Evolutionary conservation across 1,140 invertebrate species (phyloP).

Genomic region (Muscidifurax raptorellus): DNA sequence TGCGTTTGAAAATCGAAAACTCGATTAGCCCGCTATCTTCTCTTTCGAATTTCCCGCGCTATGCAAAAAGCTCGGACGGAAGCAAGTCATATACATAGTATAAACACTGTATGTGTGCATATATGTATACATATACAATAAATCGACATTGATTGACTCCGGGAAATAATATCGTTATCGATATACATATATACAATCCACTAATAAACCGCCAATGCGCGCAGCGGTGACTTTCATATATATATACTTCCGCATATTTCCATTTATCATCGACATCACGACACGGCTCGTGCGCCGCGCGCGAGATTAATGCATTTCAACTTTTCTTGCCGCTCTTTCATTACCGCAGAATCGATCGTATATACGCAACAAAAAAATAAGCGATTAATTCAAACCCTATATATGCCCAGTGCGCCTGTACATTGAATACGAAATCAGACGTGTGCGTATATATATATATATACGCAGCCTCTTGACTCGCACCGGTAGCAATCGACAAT

Average conservation of each 20-base stretch:
- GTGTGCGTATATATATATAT: neutral
- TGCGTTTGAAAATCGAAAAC: too few species aligned
- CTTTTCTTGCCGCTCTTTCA: neutral
- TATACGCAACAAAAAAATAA: neutral
- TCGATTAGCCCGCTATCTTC: too few species aligned
- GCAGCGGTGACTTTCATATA: neutral
- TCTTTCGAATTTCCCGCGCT: too few species aligned
- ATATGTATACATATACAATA: neutral
- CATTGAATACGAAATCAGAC: neutral
- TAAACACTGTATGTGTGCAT: too few species aligned
- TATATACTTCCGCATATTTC: neutral
- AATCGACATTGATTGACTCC: neutral
- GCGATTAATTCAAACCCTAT: neutral
- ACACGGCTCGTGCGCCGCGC: too few species aligned
- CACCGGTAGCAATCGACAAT: conserved; percentile 1
- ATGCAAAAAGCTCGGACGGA: too few species aligned
- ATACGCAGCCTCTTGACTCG: neutral
- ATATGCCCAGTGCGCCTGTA: neutral
- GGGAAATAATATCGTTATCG: neutral
- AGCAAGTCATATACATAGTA: too few species aligned
- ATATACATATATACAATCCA: neutral
- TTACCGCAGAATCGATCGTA: neutral
- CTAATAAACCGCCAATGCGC: neutral
- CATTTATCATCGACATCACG: neutral
- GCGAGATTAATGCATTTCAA: conserved; percentile 2